A percentile compares a stretch with the other conserved stretches of the same genome.
Conservation (phyloP, 2,888 invertebrate species). For the Holacanthella duospinosa region DNA sequence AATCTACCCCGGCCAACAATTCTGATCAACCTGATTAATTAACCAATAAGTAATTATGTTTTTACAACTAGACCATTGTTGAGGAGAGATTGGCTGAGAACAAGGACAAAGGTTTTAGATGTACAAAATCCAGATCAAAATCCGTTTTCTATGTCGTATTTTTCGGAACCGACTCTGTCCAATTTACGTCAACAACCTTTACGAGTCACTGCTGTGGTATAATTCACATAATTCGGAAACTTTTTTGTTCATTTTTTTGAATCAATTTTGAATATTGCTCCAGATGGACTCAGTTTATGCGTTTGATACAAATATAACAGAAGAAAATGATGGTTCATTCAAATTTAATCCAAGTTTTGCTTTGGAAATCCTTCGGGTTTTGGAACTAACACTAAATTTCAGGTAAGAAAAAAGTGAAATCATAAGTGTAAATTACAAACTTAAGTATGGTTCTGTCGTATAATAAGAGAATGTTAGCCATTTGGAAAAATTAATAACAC, state of each 20-base stretch:
- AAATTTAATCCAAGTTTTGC: conserved; percentile 15
- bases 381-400: conserved; percentile 21
- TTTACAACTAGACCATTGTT: no score
- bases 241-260: background rate
- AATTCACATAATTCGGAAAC: background rate
- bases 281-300: conserved; percentile 16
- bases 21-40: no score
- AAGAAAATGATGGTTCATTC: background rate
- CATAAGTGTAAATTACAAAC: background rate
- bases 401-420: conserved; percentile 9
- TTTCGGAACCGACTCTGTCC: background rate
- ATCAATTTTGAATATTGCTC: background rate
- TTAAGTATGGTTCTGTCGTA: background rate
- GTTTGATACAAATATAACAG: conserved; percentile 16
- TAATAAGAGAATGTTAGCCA: background rate
- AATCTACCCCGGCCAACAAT: no score
- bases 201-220: background rate
- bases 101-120: no score
- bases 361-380: conserved; percentile 13
- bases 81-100: no score
- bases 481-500: conserved; percentile 2
- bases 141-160: no score
- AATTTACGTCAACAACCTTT: background rate
- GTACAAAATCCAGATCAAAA: no score
- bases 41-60: no score